A percentile compares a stretch with the other conserved stretches of the same genome.
Conservation (phyloP, 2,113 vertebrate genomes). For the Centropus unirufus region DNA sequence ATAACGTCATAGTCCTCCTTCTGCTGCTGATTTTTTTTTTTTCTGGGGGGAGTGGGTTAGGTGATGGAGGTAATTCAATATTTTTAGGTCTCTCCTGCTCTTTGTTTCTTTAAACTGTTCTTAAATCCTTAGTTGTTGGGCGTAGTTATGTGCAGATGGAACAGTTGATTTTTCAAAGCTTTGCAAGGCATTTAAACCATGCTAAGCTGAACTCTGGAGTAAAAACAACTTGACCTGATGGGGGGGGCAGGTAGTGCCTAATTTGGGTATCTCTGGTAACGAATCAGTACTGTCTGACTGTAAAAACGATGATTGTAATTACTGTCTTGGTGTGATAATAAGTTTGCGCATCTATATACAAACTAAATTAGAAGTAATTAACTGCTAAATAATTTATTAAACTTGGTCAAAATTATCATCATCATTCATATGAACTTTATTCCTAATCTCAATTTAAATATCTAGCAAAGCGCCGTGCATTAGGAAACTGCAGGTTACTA, state of each 20-base stretch:
- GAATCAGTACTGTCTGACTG: neutral
- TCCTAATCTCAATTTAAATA: neutral
- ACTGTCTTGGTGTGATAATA: neutral
- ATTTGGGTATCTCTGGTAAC: conserved; percentile 3
- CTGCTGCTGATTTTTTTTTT: no score
- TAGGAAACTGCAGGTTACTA: neutral
- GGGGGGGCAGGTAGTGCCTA: neutral
- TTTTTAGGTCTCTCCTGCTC: neutral
- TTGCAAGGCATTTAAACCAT: neutral
- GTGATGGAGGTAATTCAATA: neutral
- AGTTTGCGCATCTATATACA: neutral
- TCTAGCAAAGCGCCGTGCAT: neutral
- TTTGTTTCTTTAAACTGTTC: neutral
- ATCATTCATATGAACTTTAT: neutral
- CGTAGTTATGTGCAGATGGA: neutral
- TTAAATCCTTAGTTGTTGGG: neutral
- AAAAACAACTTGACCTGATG: neutral
- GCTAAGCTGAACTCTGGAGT: neutral
- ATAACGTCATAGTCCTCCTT: neutral
- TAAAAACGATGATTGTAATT: neutral
- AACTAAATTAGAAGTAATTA: conserved; percentile 7
- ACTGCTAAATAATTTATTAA: conserved; percentile 26
- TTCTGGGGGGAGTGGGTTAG: no score
- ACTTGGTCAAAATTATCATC: neutral
- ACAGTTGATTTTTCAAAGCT: neutral